Percentiles rank a stretch among this genome's conserved stretches.
Evolutionary conservation across 2,113 vertebrate species (phyloP).

Genomic region (Pygoscelis antarcticus): DNA sequence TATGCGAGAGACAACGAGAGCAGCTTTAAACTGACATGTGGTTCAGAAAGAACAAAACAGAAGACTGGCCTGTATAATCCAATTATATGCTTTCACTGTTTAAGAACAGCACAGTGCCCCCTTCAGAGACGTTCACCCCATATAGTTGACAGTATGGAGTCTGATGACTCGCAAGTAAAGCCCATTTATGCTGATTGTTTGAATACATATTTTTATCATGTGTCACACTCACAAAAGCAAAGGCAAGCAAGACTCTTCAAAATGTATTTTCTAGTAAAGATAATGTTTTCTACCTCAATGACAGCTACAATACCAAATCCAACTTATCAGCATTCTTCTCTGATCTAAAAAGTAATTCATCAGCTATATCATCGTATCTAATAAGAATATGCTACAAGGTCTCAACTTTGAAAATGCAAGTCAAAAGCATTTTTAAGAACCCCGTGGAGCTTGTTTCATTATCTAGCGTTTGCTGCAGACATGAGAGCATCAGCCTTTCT

Average conservation of each 20-base stretch:
- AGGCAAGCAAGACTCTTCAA: constrained; percentile 12
- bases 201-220: not conserved
- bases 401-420: not conserved
- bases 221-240: not conserved
- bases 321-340: not conserved
- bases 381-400: not conserved
- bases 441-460: not conserved
- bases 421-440: not conserved
- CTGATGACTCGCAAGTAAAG: not conserved
- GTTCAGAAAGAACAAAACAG: not conserved
- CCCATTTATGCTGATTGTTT: not conserved
- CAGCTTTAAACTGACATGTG: not conserved
- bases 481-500: not conserved
- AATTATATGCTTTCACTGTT: not conserved
- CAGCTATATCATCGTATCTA: not conserved
- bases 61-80: not conserved
- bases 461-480: not conserved
- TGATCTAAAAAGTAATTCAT: constrained; percentile 19
- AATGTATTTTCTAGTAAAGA: not conserved
- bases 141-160: not conserved
- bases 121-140: not conserved
- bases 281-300: not conserved
- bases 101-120: not conserved
- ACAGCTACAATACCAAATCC: not conserved
- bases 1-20: not conserved